These are phyloP conservation scores for Aradophagus sp. DNA, from an alignment of 1,140 invertebrate species.

Conservation along the genomic window DNA sequence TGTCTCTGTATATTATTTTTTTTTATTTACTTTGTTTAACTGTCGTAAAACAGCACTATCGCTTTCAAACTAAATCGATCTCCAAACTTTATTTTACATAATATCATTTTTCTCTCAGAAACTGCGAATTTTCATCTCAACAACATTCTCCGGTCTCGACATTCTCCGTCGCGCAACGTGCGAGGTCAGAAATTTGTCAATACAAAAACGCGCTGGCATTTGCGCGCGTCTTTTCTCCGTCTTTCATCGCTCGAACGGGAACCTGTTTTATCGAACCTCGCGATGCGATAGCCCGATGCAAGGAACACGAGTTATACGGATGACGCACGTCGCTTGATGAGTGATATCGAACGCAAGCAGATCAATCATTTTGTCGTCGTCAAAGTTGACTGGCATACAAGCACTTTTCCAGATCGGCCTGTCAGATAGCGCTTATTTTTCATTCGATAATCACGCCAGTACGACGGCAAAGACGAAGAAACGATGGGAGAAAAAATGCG, in stretches of 20 bases:
- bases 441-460: slow-evolving; percentile 19
- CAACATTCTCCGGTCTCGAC: no score
- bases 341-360: slow-evolving; percentile 46
- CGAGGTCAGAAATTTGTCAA: slow-evolving; percentile 51
- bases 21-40: no score
- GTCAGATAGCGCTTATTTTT: slow-evolving; percentile 47
- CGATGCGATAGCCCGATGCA: slow-evolving; percentile 46
- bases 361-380: slow-evolving; percentile 60
- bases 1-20: no score
- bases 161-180: no score
- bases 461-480: slow-evolving; percentile 15
- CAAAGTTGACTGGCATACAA: slow-evolving; percentile 50
- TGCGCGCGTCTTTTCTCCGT: slow-evolving; percentile 32
- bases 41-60: no score
- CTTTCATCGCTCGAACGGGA: slow-evolving; percentile 40
- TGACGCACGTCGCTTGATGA: slow-evolving; percentile 45
- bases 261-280: slow-evolving; percentile 47
- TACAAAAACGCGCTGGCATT: slow-evolving; percentile 45
- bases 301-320: slow-evolving; percentile 41
- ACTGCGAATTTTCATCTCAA: no score
- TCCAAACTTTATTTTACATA: no score
- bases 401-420: slow-evolving; percentile 50
- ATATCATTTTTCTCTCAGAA: no score
- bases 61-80: no score
- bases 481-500: slow-evolving; percentile 3